These are phyloP conservation scores for Anarrhichthys ocellatus DNA, from an alignment of 2,113 vertebrate species.

Conservation along the genomic window DNA sequence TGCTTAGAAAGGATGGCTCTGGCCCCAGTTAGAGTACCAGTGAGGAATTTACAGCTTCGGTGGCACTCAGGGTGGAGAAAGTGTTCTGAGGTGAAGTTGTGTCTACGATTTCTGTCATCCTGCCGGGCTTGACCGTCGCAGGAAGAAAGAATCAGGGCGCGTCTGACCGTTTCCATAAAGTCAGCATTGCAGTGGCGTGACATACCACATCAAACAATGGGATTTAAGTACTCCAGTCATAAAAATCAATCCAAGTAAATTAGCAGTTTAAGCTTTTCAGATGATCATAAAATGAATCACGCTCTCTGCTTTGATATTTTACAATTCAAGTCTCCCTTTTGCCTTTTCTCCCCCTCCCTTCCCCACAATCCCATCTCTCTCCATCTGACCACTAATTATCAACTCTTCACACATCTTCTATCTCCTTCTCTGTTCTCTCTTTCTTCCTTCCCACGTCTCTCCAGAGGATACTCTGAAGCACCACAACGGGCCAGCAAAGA, in stretches of 20 bases:
- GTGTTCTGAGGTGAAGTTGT: constrained; percentile 41
- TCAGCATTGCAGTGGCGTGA: constrained; percentile 41
- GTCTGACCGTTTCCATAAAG: constrained; percentile 43
- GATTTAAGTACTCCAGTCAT: neutral
- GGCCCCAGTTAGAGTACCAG: constrained; percentile 68
- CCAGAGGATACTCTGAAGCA: constrained; percentile 91
- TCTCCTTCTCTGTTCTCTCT: constrained; percentile 6
- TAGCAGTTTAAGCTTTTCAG: constrained; percentile 26
- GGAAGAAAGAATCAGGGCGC: constrained; percentile 50
- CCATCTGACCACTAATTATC: constrained; percentile 20
- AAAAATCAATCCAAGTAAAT: constrained; percentile 48
- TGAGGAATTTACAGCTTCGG: constrained; percentile 80
- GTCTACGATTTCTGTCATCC: constrained; percentile 44
- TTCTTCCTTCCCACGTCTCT: constrained; percentile 56
- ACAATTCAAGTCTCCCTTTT: neutral
- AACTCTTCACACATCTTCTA: constrained; percentile 8
- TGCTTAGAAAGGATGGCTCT: constrained; percentile 50
- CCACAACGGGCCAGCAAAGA: constrained; percentile 91
- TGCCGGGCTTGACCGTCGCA: constrained; percentile 33
- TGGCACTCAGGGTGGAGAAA: constrained; percentile 57
- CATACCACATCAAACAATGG: constrained; percentile 44
- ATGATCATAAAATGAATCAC: constrained; percentile 24
- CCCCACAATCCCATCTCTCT: neutral
- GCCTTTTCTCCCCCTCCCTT: neutral
- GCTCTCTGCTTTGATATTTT: constrained; percentile 40